phyloP scores from a whole-genome alignment of 2,888 invertebrate species.

The Phaedon cochleariae region DNA sequence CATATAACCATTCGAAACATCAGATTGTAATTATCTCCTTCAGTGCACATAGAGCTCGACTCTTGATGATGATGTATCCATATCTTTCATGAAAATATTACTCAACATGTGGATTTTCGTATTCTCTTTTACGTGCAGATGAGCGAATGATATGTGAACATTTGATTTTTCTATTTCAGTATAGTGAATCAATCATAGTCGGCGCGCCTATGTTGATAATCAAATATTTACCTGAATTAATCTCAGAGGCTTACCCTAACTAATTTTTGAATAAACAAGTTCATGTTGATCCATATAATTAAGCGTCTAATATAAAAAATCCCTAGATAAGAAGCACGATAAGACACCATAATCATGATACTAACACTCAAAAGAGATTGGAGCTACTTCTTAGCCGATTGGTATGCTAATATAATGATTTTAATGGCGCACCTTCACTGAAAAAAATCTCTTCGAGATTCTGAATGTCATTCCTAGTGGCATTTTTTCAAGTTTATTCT shows the following conservation, averaged over 20 bases:
- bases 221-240: slow-evolving; percentile 5
- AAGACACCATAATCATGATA: slow-evolving; percentile 27
- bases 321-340: slow-evolving; percentile 18
- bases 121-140: no score
- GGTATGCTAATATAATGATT: slow-evolving; percentile 32
- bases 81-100: no score
- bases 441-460: neutral
- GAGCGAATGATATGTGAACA: no score
- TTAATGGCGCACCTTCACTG: slow-evolving; percentile 24
- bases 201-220: neutral
- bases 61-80: no score
- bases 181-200: no score
- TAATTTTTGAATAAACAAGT: slow-evolving; percentile 13
- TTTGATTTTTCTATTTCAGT: no score
- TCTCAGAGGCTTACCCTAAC: neutral
- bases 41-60: no score
- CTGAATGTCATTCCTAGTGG: neutral
- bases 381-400: slow-evolving; percentile 28
- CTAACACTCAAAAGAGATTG: slow-evolving; percentile 30
- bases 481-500: neutral
- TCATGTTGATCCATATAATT: slow-evolving; percentile 17
- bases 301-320: slow-evolving; percentile 18
- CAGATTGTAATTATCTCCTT: no score
- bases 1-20: no score
- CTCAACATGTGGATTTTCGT: no score